Conservation (phyloP, 2,113 vertebrate species). For the Dromiciops gliroides region DNA sequence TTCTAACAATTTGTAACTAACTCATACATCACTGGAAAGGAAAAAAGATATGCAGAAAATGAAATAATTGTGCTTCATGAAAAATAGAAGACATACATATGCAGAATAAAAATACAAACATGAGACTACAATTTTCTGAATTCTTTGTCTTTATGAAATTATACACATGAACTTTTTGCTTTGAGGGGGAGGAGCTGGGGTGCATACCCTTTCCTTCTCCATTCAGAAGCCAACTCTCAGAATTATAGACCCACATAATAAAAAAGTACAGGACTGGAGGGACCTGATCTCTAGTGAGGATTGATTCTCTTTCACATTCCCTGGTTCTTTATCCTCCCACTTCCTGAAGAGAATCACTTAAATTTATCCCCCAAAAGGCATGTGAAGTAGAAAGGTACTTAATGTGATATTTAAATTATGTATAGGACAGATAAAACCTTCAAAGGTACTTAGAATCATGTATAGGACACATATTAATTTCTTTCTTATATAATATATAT, state of each 20-base stretch:
- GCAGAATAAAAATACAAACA: background rate
- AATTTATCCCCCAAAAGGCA: too few species aligned
- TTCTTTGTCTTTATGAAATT: background rate
- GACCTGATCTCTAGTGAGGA: background rate
- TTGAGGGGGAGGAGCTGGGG: background rate
- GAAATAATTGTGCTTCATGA: background rate
- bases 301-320: background rate
- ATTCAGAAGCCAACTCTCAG: background rate
- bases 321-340: too few species aligned
- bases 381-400: too few species aligned
- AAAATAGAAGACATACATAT: background rate
- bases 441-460: too few species aligned
- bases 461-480: too few species aligned
- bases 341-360: too few species aligned
- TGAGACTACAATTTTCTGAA: background rate
- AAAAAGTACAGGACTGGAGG: background rate
- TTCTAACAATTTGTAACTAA: background rate
- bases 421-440: too few species aligned
- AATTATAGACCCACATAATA: background rate
- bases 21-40: background rate
- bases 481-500: too few species aligned
- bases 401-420: too few species aligned
- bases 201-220: background rate
- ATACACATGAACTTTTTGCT: background rate
- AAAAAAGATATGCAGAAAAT: background rate